Percentiles rank a stretch among this genome's conserved stretches.
phyloP scores from a whole-genome alignment of 2,113 vertebrate genomes.

The Rhinolophus ferrumequinum region DNA sequence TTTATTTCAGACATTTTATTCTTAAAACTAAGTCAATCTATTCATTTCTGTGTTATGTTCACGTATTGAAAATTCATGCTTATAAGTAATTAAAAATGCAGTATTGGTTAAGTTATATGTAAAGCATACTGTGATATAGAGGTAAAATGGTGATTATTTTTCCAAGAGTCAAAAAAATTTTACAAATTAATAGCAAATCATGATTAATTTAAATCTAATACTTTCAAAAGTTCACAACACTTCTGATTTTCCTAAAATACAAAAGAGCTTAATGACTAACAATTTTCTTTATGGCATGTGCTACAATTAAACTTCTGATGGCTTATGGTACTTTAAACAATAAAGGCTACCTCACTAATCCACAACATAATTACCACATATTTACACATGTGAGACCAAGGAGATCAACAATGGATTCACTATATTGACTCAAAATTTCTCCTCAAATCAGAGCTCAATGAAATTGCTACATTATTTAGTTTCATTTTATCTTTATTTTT shows the following conservation, averaged over 20 bases:
- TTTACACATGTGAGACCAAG: background rate
- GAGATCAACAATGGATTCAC: background rate
- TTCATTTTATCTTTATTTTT: slow-evolving; percentile 20
- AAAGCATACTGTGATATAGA: background rate
- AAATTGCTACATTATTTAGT: background rate
- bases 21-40: background rate
- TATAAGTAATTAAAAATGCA: background rate
- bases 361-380: background rate
- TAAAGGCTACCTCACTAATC: background rate
- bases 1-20: background rate
- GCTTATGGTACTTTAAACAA: background rate
- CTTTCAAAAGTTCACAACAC: background rate
- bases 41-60: background rate
- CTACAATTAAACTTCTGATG: background rate
- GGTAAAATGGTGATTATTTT: slow-evolving; percentile 8
- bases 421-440: slow-evolving; percentile 7
- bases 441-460: background rate
- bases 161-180: background rate
- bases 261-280: background rate
- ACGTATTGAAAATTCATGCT: background rate
- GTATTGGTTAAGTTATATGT: background rate
- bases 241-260: slow-evolving; percentile 46
- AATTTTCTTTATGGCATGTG: background rate
- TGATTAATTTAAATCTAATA: slow-evolving; percentile 25
- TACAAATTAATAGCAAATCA: slow-evolving; percentile 28